Base-by-base conservation (phyloP, 2,888 invertebrate species). In the Lasioglossum calceatum region DNA sequence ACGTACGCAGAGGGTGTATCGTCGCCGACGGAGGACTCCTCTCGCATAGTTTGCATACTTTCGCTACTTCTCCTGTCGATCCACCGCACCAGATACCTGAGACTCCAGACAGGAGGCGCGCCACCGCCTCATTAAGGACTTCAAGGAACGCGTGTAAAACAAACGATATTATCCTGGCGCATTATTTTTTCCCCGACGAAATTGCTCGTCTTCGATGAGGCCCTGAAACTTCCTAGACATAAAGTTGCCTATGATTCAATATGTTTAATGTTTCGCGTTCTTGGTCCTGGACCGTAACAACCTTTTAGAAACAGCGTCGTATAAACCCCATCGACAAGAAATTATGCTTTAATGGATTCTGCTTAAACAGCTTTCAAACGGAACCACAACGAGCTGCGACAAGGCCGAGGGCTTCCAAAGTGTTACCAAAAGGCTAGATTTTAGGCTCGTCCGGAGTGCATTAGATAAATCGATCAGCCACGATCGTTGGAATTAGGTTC, bases 1-100 rank as follows among this genome's bases (percentile, higher is more conserved):
- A 50, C 54, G 78, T 16, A 71, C 61, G 75, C 16, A 16, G 44
- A 61, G 58, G 74, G 77, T 78, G 88, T 82, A 74, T 82, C 90
- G 88, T 82, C 84, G 75, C 16, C 58, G 79, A 78, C 70, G 77
- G 77, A 83, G 79, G 80, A 87, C 87, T 88, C 85, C 84, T 78
- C 76, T 79, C 77, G 86, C 89, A 92, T 92, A 92, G 91, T 92
- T 92, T 82, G 92, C 92, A 87, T 92, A 89, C 89, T 90, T 91
- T 80, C 88, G 75, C 74, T 84, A 85, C 87, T 88, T 90, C 58
- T 74, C 61, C 75, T 72, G 82, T 86, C 87, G 89, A 88, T 85
- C 85, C 81, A 74, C 75, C 81, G 86, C 85, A 67, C 77, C 84
- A 76, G 87, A 86, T 88, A 92, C 89, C 87, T 64, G 88, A 88